Base-by-base conservation (phyloP, 2,888 invertebrate genomes). In the Mesochorus sp. region DNA sequence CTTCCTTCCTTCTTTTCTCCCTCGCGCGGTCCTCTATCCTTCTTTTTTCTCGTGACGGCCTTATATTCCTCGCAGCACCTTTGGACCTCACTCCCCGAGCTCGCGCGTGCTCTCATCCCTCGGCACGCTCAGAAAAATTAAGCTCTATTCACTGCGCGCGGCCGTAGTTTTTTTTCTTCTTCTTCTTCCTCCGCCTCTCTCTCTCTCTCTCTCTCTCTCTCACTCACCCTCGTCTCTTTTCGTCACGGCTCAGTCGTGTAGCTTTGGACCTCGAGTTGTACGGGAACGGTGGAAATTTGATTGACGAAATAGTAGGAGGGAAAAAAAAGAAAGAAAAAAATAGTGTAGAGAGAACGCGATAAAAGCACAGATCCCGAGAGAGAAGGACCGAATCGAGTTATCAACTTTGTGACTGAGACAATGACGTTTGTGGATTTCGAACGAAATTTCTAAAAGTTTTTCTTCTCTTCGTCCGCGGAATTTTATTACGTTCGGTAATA, bases 111-210 rank as follows among this genome's bases (percentile, higher is more conserved):
- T 64, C 47, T 66, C 62, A 28, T 66, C 67, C 49, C 74, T 51
- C 73, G 72, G 75, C 77, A 76, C 67, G 79, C 81, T 75, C 78
- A 53, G 76, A 83, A 83, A 83, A 84, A 85, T 84, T 85, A 85
- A 84, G 82, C 82, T 74, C 79, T 82, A 84, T 84, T 84, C 81
- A 80, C 73, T 70, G 76, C 70, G 49, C 70, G 49, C 64, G 24
- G 51, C 47, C 59, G 12, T 59, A 28, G 21, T 70, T 80, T 71
- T 53, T 71, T 74, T 57, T 14, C 17, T n/a, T 44, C 49, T n/a
- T 26, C 37, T 42, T 51, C 37, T 55, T 14, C 34, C 31, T 10
- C 21, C 55, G 10, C 55, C 34, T 37, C 61, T 55, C 31, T 64
- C 31, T 42, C 37, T 6, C n/a, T 57, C 42, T 57, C 17, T 28